Evolutionary conservation across 64 coral and sea anemone genomes (phyloP), one percentile per base, ranked within the genome.

Genomic region (Dendronephthya gigantea): DNA sequence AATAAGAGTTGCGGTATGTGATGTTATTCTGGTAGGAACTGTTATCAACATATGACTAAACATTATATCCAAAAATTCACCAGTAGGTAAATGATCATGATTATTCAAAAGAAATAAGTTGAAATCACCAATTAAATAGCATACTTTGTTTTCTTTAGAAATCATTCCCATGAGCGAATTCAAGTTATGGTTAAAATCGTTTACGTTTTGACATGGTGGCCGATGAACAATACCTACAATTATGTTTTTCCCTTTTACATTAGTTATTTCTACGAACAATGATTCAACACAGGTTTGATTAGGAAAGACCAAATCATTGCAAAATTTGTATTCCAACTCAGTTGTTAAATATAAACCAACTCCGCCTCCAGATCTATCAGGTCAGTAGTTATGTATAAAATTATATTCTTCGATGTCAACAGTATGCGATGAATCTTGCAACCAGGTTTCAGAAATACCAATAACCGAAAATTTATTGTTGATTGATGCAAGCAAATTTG

Each of bases 1-100:
- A 30, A 74, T 12, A 27, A 74, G 68, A 74, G 68, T 74, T 30
- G 68, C n/a, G 11, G 68, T 74, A 74, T 74, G 68, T 74, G 68
- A 74, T 19, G 68, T 74, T 30, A 74, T 74, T 74, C 68, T 74
- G 11, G 68, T 19, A 30, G 68, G 68, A 11, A 11, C 10, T 30
- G 68, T 74, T 19, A 74, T n/a, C n/a, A n/a, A 74, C 68, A 74
- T 19, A 19, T 74, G 22, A 11, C 19, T 25, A 25, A 25, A 74
- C 32, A 74, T 30, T 35, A 30, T 74, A 28, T 74, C 68, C 68
- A 74, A 74, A 74, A 74, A 74, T 35, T 74, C 68, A 11, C 13
- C 68, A 74, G 32, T 74, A 19, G 11, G 68, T 25, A 9, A 19
- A 25, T 35, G 32, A 74, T 28, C 22, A 30, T 74, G n/a, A 11